Percentiles rank a stretch among this genome's conserved stretches.
Conservation (phyloP, 2,113 vertebrate species). For the Tapirus terrestris region DNA sequence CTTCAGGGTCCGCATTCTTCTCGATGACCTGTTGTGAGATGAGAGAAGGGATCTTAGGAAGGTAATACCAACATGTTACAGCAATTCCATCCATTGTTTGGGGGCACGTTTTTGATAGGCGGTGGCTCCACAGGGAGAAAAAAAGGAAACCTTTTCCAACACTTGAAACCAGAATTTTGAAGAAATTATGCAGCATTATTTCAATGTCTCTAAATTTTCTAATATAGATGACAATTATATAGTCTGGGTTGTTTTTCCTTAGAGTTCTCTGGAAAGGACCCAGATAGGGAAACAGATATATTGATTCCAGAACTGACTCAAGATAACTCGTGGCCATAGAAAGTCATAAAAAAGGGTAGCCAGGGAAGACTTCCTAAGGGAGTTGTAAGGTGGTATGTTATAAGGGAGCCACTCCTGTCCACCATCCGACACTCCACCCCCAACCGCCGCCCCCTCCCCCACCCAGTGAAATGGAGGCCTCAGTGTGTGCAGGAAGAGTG, state of each 20-base stretch:
- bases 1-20: constrained; percentile 76
- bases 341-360: neutral
- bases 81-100: neutral
- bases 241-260: neutral
- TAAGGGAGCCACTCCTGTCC: neutral
- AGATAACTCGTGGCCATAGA: neutral
- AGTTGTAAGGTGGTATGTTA: neutral
- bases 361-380: neutral
- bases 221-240: neutral
- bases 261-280: neutral
- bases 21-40: constrained; percentile 75
- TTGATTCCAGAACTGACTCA: neutral
- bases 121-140: neutral
- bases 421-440: too few species aligned
- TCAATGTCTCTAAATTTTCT: neutral
- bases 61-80: neutral
- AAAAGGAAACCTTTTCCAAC: neutral
- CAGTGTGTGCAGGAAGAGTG: neutral
- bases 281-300: neutral
- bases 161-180: neutral
- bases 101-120: neutral
- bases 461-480: neutral
- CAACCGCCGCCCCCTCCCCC: neutral
- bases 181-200: neutral
- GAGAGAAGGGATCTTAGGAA: neutral